phyloP scores from a whole-genome alignment of 2,797 vertebrate genomes.

The Sparidentex hasta region DNA sequence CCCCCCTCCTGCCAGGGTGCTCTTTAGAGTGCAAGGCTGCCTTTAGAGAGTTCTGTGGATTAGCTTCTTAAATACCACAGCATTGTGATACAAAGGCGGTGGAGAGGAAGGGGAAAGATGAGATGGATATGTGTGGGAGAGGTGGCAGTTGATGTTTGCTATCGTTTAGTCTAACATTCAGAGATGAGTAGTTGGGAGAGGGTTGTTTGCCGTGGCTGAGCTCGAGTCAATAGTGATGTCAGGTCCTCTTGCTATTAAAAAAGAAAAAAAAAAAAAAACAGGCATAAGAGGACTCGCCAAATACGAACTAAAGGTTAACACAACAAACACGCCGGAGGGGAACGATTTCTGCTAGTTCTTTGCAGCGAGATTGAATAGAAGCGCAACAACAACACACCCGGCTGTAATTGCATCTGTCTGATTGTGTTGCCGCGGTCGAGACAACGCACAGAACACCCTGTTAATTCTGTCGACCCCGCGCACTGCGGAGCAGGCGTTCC shows the following conservation, averaged over 20 bases:
- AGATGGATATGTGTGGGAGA: constrained; percentile 22
- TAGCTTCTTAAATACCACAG: constrained; percentile 72
- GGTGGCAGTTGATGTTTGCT: constrained; percentile 14
- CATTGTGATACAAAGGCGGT: constrained; percentile 45
- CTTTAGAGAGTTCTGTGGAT: constrained; percentile 52
- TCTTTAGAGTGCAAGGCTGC: constrained; percentile 63
- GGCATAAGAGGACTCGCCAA: neutral
- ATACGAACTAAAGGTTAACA: constrained; percentile 36
- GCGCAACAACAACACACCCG: neutral
- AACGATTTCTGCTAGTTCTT: neutral
- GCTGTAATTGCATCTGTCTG: constrained; percentile 16
- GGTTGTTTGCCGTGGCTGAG: constrained; percentile 19
- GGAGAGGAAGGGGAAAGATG: constrained; percentile 32
- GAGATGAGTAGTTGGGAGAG: constrained; percentile 16
- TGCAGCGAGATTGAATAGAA: constrained; percentile 13
- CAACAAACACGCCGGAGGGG: neutral
- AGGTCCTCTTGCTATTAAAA: constrained; percentile 2
- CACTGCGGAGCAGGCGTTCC: constrained; percentile 34
- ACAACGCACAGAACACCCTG: neutral
- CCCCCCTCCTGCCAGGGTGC: constrained; percentile 41
- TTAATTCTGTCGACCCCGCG: constrained; percentile 22
- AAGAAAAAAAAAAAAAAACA: constrained; percentile 1
- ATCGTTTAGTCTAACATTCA: constrained; percentile 40
- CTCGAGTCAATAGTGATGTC: constrained; percentile 31
- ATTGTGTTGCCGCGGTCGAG: constrained; percentile 2